phyloP scores from a whole-genome alignment of 2,888 invertebrate species.

The Melinopterus prodromus region DNA sequence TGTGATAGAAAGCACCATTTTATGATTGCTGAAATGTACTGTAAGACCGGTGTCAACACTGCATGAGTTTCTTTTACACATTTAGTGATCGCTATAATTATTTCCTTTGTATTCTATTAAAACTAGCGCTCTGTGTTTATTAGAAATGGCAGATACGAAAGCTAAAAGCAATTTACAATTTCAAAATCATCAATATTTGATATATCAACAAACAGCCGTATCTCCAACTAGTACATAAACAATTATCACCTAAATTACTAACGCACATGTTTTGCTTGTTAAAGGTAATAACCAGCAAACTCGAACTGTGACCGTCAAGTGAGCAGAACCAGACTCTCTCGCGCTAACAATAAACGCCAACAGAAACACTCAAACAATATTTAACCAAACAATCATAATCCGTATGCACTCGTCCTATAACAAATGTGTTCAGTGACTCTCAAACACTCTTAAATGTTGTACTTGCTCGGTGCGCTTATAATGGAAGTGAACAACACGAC shows the following conservation, averaged over 20 bases:
- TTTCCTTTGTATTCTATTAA: no score
- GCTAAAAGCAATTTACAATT: no score
- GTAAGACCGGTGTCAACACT: no score
- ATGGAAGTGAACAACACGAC: slow-evolving; percentile 15
- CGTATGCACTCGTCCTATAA: neutral
- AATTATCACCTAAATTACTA: slow-evolving; percentile 24
- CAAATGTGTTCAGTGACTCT: neutral
- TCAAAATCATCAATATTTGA: neutral
- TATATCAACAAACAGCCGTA: neutral
- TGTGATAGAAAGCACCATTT: no score
- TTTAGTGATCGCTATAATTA: no score
- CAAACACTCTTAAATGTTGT: slow-evolving; percentile 10
- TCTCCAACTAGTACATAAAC: slow-evolving; percentile 15
- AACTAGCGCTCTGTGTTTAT: no score
- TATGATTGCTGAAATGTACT: no score
- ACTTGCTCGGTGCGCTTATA: neutral
- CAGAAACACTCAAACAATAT: neutral
- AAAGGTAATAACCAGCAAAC: slow-evolving; percentile 17
- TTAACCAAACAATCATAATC: neutral
- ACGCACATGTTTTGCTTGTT: slow-evolving; percentile 28
- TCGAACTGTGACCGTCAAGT: neutral
- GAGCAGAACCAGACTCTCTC: neutral
- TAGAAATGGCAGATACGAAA: no score
- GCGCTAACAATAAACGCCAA: neutral
- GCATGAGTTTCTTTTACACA: no score